These are phyloP conservation scores for Mesochorus sp. DNA, from an alignment of 2,888 invertebrate species.

Conservation along the genomic window DNA sequence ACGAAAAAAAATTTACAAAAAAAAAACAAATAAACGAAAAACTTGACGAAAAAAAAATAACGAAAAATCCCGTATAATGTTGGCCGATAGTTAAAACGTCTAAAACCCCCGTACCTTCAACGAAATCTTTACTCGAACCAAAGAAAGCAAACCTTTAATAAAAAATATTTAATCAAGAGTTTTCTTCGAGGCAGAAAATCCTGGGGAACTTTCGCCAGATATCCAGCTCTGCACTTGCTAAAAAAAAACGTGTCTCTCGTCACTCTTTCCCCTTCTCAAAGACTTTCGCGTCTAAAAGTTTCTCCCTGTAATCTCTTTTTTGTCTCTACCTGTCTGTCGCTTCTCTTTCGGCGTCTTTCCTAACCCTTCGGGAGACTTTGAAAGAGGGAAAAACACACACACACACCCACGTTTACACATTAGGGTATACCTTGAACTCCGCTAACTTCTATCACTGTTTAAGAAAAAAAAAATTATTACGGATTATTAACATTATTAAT, in stretches of 20 bases:
- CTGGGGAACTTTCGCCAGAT: slow-evolving; percentile 14
- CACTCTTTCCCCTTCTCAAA: too few species aligned
- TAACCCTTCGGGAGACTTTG: neutral
- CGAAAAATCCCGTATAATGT: too few species aligned
- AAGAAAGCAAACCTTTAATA: neutral
- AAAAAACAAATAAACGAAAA: neutral
- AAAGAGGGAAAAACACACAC: neutral
- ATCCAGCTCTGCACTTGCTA: neutral
- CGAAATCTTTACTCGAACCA: too few species aligned
- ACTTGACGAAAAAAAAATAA: too few species aligned
- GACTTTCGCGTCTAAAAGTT: slow-evolving; percentile 27
- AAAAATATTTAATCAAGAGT: slow-evolving; percentile 10
- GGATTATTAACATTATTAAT: too few species aligned
- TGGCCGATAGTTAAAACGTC: too few species aligned
- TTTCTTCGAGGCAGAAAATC: slow-evolving; percentile 5
- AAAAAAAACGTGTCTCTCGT: neutral
- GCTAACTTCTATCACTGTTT: too few species aligned
- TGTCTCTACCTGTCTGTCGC: neutral
- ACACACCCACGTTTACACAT: too few species aligned
- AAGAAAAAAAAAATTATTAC: too few species aligned
- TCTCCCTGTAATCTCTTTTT: neutral
- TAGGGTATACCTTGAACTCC: too few species aligned
- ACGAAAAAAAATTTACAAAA: neutral
- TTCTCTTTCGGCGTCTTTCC: neutral
- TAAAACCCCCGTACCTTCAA: too few species aligned